phyloP scores from a whole-genome alignment of 2,113 vertebrate species.

The Sander vitreus region DNA sequence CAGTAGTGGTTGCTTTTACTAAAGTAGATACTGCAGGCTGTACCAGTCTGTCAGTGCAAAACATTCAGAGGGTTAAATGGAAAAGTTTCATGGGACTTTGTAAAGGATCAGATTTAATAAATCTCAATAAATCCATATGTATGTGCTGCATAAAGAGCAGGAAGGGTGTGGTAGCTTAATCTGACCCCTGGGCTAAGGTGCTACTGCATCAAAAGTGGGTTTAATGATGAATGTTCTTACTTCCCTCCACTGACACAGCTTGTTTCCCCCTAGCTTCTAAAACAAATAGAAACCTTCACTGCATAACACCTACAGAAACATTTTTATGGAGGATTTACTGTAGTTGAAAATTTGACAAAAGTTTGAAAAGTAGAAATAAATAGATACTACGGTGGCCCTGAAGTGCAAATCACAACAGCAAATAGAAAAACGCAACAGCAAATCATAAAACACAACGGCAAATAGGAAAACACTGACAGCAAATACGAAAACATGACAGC shows the following conservation, averaged over 20 bases:
- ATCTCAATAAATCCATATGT: slow-evolving; percentile 62
- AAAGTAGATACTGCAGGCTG: neutral
- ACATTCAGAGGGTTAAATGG: slow-evolving; percentile 25
- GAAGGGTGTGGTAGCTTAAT: slow-evolving; percentile 55
- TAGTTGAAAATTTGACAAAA: neutral
- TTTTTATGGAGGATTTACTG: slow-evolving; percentile 4
- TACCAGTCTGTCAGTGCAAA: slow-evolving; percentile 13
- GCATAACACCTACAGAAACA: neutral
- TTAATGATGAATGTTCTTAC: slow-evolving; percentile 42
- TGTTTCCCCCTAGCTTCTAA: slow-evolving; percentile 12
- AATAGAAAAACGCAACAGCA: too few species aligned
- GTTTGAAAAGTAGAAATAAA: neutral
- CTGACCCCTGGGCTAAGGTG: slow-evolving; percentile 50
- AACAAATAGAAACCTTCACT: slow-evolving; percentile 12
- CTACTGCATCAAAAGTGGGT: slow-evolving; percentile 23
- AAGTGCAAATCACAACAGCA: too few species aligned
- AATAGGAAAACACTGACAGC: too few species aligned
- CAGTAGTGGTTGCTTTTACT: slow-evolving; percentile 1
- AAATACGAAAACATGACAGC: too few species aligned
- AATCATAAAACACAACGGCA: too few species aligned
- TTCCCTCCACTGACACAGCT: slow-evolving; percentile 4
- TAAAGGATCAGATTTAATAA: slow-evolving; percentile 61
- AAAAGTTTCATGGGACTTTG: slow-evolving; percentile 52
- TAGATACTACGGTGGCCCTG: too few species aligned
- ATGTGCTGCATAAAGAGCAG: slow-evolving; percentile 43